phyloP scores from a whole-genome alignment of 2,797 vertebrate genomes.

The Phoxinus dragarum region DNA sequence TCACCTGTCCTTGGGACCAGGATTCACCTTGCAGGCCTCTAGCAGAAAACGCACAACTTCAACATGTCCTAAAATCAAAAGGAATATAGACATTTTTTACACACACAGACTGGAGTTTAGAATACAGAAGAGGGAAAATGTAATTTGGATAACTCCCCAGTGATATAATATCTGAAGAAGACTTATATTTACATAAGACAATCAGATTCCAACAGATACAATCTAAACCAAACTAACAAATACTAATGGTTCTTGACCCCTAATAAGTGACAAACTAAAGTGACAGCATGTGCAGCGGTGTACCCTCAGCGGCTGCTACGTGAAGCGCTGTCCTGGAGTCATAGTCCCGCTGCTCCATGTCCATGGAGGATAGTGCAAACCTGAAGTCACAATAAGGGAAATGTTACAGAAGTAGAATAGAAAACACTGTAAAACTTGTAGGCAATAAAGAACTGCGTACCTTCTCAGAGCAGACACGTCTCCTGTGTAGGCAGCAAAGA shows the following conservation, averaged over 20 bases:
- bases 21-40: conserved; percentile 98
- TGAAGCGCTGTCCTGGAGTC: conserved; percentile 96
- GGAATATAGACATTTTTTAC: background rate
- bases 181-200: background rate
- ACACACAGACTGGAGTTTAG: background rate
- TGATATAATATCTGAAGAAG: background rate
- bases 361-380: conserved; percentile 97
- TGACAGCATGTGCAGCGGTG: background rate
- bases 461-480: conserved; percentile 97
- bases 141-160: background rate
- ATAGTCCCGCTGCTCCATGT: conserved; percentile 98
- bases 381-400: conserved; percentile 67
- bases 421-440: background rate
- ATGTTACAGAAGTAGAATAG: background rate
- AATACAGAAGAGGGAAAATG: background rate
- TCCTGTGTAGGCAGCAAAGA: conserved; percentile 96
- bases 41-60: conserved; percentile 96
- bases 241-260: background rate
- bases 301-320: conserved; percentile 95
- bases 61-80: conserved; percentile 83
- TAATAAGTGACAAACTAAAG: background rate
- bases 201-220: background rate
- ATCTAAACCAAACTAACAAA: background rate
- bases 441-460: conserved; percentile 68
- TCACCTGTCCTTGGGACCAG: conserved; percentile 95